Base-by-base conservation (phyloP, 2,113 vertebrate genomes). In the Oophaga pumilio region DNA sequence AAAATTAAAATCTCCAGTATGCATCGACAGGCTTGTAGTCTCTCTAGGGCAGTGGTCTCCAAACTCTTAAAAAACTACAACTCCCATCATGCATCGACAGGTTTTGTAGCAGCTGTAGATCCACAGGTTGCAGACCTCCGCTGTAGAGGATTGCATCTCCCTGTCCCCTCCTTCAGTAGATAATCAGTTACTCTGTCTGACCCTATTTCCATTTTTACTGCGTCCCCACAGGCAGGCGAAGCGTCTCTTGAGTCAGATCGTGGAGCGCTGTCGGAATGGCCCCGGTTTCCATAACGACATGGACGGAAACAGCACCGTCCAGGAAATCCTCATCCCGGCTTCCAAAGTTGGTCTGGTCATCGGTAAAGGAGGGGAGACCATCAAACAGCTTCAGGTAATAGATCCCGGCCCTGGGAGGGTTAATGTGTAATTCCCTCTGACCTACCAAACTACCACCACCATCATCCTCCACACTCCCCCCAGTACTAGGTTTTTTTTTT, bases 341-440 rank as follows among this genome's bases (percentile, higher is more conserved):
- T 98, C 97, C 84, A 99, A 99, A 97, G 98, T 99, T 68, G 98
- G 98, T 56, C 95, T 99, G 90, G 98, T 99, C 94, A 99, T 99
- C 64, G 98, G 98, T 93, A 99, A 99, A 93, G 98, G 98, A 90
- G 98, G 98, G 76, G 98, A 99, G 91, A 99, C 98, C 84, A 99
- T 99, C 91, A 99, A 99, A 92, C 98, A 98, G 89, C 91, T 99
- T 90, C 98, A 99, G 98, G 98, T 99, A 89, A 62, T 84, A 6
- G 14, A 15, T 52, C 20, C 56, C 20, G 20, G 76, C 66, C 50
- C 13, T 50, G 43, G 50, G 12, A 10, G 87, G 53, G 87, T 88
- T 84, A 82, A 83, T 22, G 15, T 9, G 33, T 15, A 7, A 15
- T 73, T 24, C n/a, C 9, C 15, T 18, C 7, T 15, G 64, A 10